Evolutionary conservation across 2,797 vertebrate species (phyloP), one percentile per base, ranked within the genome.

Genomic region (Lepilemur ruficaudatus): DNA sequence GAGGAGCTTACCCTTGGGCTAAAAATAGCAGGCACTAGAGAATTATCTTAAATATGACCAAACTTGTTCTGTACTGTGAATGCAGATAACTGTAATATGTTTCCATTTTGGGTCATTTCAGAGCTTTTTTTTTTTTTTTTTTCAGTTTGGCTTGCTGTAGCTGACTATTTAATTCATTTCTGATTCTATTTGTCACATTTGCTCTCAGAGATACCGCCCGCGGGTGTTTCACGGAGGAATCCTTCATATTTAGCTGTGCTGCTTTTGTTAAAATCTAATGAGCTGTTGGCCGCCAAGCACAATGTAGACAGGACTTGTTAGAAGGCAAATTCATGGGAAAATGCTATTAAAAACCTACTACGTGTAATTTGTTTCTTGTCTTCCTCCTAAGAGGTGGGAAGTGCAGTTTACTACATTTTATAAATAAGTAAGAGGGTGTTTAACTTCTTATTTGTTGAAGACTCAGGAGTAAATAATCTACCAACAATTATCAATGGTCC

Each of bases 11-110:
- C 99, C 98, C 99, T 98, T 97, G 97, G 98, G 98, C 99, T 99
- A 99, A 99, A 99, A 99, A 99, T 99, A 99, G 99, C 98, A 98
- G 95, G 97, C 98, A 98, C 98, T 98, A 99, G 98, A 99, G 98
- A 99, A 99, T 99, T 99, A 99, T 99, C 99, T 99, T 99, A 98
- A 98, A 99, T 98, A 99, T 97, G 98, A 99, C 98, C 98, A 98
- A 99, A 99, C 98, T 99, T 98, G 98, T 98, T 98, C 98, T 98
- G 98, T 98, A 96, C 98, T 98, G 98, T 98, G 98, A 98, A 98
- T 98, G 98, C 97, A 98, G 99, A 99, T 99, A 99, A 98, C 98
- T 98, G 98, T 98, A 98, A 98, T 98, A 98, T 98, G 98, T 98
- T 99, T 98, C 99, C 98, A 98, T 99, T 99, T 98, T 98, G 98